Evolutionary conservation across 2,888 invertebrate species (phyloP).

Genomic region (Bombylius major): DNA sequence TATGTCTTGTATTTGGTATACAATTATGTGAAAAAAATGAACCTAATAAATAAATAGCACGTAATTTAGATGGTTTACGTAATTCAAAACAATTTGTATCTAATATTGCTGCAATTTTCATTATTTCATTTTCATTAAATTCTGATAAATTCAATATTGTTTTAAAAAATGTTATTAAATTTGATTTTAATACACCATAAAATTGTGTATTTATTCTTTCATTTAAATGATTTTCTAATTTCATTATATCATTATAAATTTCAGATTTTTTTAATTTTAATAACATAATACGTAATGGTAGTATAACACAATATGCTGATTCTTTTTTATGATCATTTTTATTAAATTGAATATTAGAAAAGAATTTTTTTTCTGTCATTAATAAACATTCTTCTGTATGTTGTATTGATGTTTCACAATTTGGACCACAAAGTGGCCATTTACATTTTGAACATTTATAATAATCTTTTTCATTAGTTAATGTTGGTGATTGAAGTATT

Average conservation of each 20-base stretch:
- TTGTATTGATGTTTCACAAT: slow-evolving; percentile 43
- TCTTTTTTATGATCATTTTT: slow-evolving; percentile 36
- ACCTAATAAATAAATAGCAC: slow-evolving; percentile 53
- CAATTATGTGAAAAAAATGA: slow-evolving; percentile 63
- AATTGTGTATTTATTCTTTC: slow-evolving; percentile 46
- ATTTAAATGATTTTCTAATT: slow-evolving; percentile 43
- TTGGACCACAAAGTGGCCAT: slow-evolving; percentile 54
- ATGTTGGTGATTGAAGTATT: slow-evolving; percentile 24
- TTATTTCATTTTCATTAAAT: slow-evolving; percentile 44
- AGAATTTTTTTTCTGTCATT: slow-evolving; percentile 45
- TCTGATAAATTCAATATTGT: slow-evolving; percentile 42
- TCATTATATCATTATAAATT: slow-evolving; percentile 21
- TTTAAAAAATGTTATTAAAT: slow-evolving; percentile 47
- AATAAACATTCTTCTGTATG: slow-evolving; percentile 50
- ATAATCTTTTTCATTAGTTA: slow-evolving; percentile 35
- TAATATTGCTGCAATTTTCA: slow-evolving; percentile 52
- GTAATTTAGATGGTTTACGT: slow-evolving; percentile 41
- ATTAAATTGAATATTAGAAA: slow-evolving; percentile 42
- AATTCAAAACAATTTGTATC: slow-evolving; percentile 63
- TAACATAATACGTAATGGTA: slow-evolving; percentile 51
- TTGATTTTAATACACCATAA: slow-evolving; percentile 46
- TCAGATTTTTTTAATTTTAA: slow-evolving; percentile 43
- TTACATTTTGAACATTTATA: slow-evolving; percentile 49
- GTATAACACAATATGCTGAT: slow-evolving; percentile 53
- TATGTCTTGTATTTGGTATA: slow-evolving; percentile 56